These are phyloP conservation scores for Pantherophis guttatus DNA, from an alignment of 2,113 vertebrate species.

Conservation along the genomic window DNA sequence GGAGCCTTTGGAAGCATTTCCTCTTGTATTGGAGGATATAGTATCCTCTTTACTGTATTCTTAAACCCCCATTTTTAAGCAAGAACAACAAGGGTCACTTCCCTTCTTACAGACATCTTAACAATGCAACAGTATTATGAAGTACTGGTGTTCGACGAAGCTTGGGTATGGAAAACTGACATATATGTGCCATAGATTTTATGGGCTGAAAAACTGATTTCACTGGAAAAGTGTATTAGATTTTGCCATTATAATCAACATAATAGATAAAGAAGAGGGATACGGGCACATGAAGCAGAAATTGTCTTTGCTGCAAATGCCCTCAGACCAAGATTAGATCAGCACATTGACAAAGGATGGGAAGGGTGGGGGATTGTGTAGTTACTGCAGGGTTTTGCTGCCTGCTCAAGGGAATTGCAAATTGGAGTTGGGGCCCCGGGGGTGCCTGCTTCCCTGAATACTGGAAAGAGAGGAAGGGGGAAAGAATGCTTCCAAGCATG, in stretches of 20 bases:
- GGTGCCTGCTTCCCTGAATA: not conserved
- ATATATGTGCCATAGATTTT: not conserved
- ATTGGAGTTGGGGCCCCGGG: not conserved
- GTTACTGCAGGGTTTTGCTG: conserved; percentile 1
- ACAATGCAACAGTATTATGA: conserved; percentile 31
- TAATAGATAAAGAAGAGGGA: not conserved
- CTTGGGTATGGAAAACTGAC: conserved; percentile 35
- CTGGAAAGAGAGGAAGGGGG: not conserved
- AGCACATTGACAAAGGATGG: not conserved
- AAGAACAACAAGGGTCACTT: rapidly evolving
- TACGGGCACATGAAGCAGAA: conserved; percentile 28
- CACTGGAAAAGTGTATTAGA: not conserved
- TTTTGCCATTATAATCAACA: not conserved
- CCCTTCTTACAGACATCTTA: conserved; percentile 32
- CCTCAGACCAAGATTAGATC: not conserved
- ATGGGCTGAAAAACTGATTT: not conserved
- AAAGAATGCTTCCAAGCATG: not conserved
- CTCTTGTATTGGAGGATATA: not conserved
- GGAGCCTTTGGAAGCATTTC: not conserved
- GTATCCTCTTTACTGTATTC: not conserved
- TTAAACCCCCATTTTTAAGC: not conserved
- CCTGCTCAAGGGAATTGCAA: conserved; percentile 11
- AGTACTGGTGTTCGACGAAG: conserved; percentile 43
- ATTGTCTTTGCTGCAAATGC: conserved; percentile 18
- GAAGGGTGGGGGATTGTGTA: not conserved